These are phyloP conservation scores for Tautogolabrus adspersus DNA, from an alignment of 2,113 vertebrate species.

Conservation along the genomic window DNA sequence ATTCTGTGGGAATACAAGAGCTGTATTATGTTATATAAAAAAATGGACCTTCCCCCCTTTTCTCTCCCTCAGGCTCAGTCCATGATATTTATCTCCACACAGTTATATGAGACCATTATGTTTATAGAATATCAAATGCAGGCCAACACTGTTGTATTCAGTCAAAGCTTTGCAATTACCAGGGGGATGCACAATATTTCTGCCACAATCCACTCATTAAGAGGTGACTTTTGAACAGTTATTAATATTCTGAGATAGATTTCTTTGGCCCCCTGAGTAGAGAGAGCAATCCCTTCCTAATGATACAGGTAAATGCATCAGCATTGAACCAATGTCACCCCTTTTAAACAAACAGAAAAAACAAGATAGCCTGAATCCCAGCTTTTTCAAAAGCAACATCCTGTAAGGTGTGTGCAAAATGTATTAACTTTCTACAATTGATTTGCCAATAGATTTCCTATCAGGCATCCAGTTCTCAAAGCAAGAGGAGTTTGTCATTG, in stretches of 20 bases:
- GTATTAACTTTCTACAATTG: constrained; percentile 63
- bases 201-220: constrained; percentile 70
- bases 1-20: constrained; percentile 89
- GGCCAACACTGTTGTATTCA: constrained; percentile 61
- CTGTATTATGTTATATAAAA: constrained; percentile 90
- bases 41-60: constrained; percentile 76
- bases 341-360: constrained; percentile 37
- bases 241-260: constrained; percentile 65
- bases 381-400: constrained; percentile 20
- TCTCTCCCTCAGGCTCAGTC: constrained; percentile 72
- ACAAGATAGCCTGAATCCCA: not conserved
- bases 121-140: constrained; percentile 79
- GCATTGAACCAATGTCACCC: not conserved
- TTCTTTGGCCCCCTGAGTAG: constrained; percentile 45
- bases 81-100: constrained; percentile 79
- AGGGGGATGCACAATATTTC: constrained; percentile 67
- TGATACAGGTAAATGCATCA: constrained; percentile 43
- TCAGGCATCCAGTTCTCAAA: constrained; percentile 52
- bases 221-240: constrained; percentile 71
- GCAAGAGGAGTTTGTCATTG: constrained; percentile 70
- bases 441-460: constrained; percentile 71
- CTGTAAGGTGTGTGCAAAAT: constrained; percentile 28
- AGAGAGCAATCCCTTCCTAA: constrained; percentile 28
- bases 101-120: constrained; percentile 82
- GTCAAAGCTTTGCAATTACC: constrained; percentile 64